Conservation (phyloP, 2,888 invertebrate genomes). For the Cheiracanthium punctorium region DNA sequence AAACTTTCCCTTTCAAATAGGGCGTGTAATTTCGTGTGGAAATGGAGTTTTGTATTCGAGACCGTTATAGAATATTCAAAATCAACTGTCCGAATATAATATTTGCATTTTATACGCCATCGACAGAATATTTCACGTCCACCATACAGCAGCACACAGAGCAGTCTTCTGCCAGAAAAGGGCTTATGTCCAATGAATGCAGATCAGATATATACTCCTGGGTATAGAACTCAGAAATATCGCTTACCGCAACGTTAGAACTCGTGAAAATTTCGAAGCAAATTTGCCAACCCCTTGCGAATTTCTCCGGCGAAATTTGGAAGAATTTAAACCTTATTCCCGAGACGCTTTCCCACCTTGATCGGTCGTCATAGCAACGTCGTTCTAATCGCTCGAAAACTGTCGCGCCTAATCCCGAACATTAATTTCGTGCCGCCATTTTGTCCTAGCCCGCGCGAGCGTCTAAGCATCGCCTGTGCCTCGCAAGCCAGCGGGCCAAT, state of each 20-base stretch:
- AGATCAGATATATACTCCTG: not conserved
- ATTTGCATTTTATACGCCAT: not conserved
- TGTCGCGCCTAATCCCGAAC: constrained; percentile 67
- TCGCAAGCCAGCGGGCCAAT: constrained; percentile 45
- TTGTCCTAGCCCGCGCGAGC: constrained; percentile 39
- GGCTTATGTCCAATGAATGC: not conserved
- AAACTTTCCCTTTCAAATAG: no score
- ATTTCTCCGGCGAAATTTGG: constrained; percentile 33
- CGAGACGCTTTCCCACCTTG: constrained; percentile 61
- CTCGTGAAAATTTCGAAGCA: not conserved
- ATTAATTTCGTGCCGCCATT: constrained; percentile 69
- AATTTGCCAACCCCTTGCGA: constrained; percentile 5
- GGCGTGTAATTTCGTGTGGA: not conserved
- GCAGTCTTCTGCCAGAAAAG: not conserved
- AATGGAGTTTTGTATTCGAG: not conserved
- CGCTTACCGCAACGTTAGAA: not conserved
- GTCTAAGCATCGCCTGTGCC: constrained; percentile 28
- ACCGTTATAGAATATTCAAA: not conserved
- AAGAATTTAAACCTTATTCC: constrained; percentile 48
- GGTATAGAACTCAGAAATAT: not conserved
- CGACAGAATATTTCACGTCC: not conserved
- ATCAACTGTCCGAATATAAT: not conserved
- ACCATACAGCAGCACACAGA: not conserved
- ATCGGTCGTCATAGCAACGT: constrained; percentile 60
- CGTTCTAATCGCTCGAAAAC: constrained; percentile 66